phyloP scores from a whole-genome alignment of 2,888 invertebrate genomes.

The Dynastes hyllus region DNA sequence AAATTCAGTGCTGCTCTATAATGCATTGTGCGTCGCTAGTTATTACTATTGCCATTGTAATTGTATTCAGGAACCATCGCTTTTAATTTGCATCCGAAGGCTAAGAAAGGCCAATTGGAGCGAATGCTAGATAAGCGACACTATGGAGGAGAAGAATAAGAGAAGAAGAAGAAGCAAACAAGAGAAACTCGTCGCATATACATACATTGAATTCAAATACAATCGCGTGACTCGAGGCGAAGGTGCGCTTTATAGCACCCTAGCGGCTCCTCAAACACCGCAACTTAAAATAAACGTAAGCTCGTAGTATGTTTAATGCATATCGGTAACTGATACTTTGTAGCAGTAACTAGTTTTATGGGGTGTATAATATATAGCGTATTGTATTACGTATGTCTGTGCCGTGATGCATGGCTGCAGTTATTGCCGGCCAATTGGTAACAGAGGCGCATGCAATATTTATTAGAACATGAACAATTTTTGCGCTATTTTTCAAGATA shows the following conservation, averaged over 20 bases:
- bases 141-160: background rate
- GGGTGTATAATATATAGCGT: constrained; percentile 69
- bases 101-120: constrained; percentile 5
- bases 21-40: too few relatives aligned
- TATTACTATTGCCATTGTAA: too few relatives aligned
- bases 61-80: too few relatives aligned
- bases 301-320: constrained; percentile 59
- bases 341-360: constrained; percentile 68
- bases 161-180: constrained; percentile 17
- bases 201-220: constrained; percentile 66
- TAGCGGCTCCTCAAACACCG: constrained; percentile 65
- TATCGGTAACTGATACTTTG: constrained; percentile 61
- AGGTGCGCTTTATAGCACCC: constrained; percentile 67
- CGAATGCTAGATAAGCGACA: constrained; percentile 2
- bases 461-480: constrained; percentile 61
- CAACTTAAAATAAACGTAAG: constrained; percentile 62
- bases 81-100: too few relatives aligned
- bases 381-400: constrained; percentile 68
- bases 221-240: constrained; percentile 64
- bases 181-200: constrained; percentile 49
- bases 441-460: constrained; percentile 64
- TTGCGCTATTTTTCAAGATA: constrained; percentile 46
- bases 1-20: too few relatives aligned
- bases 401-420: constrained; percentile 68
- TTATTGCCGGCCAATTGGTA: constrained; percentile 67